Percentiles rank a stretch among this genome's conserved stretches.
These are phyloP conservation scores for Bovichtus diacanthus DNA, from an alignment of 2,797 vertebrate genomes.

Conservation along the genomic window DNA sequence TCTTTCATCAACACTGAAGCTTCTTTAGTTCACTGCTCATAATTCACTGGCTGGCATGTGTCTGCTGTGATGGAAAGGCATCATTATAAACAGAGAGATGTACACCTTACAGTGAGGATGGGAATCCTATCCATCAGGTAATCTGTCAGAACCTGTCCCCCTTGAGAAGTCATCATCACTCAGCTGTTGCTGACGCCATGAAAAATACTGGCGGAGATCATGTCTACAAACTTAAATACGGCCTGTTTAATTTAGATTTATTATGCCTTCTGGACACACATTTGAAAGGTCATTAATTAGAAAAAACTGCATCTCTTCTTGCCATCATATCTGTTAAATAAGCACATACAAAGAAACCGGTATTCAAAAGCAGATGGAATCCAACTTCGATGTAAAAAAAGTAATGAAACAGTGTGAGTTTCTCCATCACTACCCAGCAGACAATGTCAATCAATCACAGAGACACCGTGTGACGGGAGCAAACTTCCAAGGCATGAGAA, in stretches of 20 bases:
- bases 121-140: constrained; percentile 47
- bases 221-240: constrained; percentile 12
- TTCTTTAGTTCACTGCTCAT: constrained; percentile 52
- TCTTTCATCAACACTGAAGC: constrained; percentile 50
- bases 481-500: constrained; percentile 18
- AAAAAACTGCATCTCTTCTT: neutral
- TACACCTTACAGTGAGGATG: constrained; percentile 39
- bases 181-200: constrained; percentile 26
- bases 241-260: constrained; percentile 7
- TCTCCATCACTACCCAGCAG: constrained; percentile 14
- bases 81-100: constrained; percentile 60
- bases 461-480: constrained; percentile 14
- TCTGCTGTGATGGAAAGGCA: constrained; percentile 66
- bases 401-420: constrained; percentile 10
- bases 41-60: constrained; percentile 59
- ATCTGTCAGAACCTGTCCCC: constrained; percentile 45
- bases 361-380: neutral
- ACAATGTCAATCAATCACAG: constrained; percentile 40
- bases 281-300: neutral
- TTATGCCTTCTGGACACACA: neutral
- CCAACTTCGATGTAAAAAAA: neutral
- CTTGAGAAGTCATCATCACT: constrained; percentile 55
- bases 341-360: neutral
- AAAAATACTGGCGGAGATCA: constrained; percentile 38
- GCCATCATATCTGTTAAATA: neutral